A percentile compares a stretch with the other conserved stretches of the same genome.
Evolutionary conservation across 2,797 vertebrate genomes (phyloP).

Genomic region (Chanos chanos): DNA sequence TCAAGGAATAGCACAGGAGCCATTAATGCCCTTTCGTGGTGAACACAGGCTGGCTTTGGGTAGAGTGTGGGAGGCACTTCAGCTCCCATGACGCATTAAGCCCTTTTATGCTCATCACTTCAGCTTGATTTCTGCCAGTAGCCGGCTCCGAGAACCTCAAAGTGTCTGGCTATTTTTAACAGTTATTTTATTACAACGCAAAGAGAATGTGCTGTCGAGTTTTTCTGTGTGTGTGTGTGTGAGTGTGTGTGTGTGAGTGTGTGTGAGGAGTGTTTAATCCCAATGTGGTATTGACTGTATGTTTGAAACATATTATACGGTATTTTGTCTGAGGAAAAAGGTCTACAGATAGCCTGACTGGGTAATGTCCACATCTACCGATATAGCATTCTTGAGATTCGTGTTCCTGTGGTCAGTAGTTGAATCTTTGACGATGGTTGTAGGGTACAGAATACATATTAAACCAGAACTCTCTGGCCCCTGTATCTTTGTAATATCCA

Average conservation of each 20-base stretch:
- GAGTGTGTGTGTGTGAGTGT: background rate
- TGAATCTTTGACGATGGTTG: too few species aligned
- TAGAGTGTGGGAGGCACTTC: slow-evolving; percentile 60
- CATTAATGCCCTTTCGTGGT: slow-evolving; percentile 58
- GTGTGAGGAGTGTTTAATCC: too few species aligned
- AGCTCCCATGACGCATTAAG: slow-evolving; percentile 66
- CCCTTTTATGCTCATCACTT: slow-evolving; percentile 56
- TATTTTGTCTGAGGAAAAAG: too few species aligned
- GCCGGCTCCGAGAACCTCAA: slow-evolving; percentile 26
- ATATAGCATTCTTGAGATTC: too few species aligned
- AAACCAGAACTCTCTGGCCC: too few species aligned
- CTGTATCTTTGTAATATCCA: too few species aligned
- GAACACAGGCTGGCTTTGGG: slow-evolving; percentile 51
- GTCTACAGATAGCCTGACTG: too few species aligned
- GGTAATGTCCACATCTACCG: too few species aligned
- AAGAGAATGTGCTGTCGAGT: slow-evolving; percentile 20
- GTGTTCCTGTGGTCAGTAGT: too few species aligned
- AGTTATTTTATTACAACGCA: slow-evolving; percentile 12
- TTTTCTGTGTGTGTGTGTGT: background rate
- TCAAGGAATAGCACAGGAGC: slow-evolving; percentile 48
- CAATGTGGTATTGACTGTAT: too few species aligned
- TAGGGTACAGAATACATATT: too few species aligned
- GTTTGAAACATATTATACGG: too few species aligned
- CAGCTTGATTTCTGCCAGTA: slow-evolving; percentile 48
- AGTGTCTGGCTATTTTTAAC: slow-evolving; percentile 41